phyloP scores from a whole-genome alignment of 2,113 vertebrate species.

The Dipodomys spectabilis region DNA sequence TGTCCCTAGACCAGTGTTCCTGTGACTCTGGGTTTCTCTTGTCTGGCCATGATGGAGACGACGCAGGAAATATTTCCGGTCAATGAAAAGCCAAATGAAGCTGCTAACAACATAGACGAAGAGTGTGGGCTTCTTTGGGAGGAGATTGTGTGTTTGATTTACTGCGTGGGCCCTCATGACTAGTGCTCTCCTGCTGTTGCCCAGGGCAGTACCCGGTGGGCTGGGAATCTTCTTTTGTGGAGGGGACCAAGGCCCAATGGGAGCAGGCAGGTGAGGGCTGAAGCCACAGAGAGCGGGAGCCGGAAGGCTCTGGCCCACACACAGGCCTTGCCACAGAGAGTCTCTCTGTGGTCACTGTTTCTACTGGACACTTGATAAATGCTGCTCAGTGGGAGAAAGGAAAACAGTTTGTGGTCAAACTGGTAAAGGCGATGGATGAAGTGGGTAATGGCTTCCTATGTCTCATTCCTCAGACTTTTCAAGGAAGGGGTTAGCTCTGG shows the following conservation, averaged over 20 bases:
- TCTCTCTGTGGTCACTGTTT: constrained; percentile 19
- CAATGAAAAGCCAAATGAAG: not conserved
- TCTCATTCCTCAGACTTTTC: constrained; percentile 12
- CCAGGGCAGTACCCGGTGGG: not conserved
- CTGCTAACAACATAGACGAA: not conserved
- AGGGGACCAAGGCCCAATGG: not conserved
- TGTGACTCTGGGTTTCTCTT: constrained; percentile 22
- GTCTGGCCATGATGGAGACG: not conserved
- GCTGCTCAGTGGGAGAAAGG: constrained; percentile 37
- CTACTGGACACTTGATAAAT: not conserved
- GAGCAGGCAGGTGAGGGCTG: not conserved
- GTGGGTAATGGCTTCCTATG: not conserved
- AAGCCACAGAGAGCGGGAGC: not conserved
- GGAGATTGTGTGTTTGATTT: not conserved
- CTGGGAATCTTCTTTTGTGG: not conserved
- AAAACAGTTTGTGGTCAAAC: constrained; percentile 60
- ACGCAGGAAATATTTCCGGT: not conserved
- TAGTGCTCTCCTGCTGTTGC: not conserved
- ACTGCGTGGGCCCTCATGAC: not conserved
- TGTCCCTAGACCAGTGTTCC: not conserved
- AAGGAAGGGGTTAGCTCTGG: constrained; percentile 55
- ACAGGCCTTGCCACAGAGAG: not conserved
- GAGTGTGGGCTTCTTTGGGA: not conserved
- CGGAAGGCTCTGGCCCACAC: not conserved
- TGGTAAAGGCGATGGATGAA: constrained; percentile 32